phyloP scores from a whole-genome alignment of 2,797 vertebrate species.

The Oreortyx pictus region DNA sequence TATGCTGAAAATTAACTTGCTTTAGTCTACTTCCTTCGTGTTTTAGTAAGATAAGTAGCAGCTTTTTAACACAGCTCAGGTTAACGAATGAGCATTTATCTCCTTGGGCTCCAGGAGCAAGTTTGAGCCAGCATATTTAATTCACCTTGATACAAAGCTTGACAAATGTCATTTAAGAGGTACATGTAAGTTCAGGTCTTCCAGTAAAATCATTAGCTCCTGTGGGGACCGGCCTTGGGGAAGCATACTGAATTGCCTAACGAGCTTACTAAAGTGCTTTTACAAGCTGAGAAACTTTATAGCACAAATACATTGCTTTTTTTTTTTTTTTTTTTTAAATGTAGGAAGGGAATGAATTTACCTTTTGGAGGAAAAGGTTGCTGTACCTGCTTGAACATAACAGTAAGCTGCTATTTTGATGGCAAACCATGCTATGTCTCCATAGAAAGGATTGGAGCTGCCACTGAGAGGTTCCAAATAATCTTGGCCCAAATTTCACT shows the following conservation, averaged over 20 bases:
- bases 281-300: neutral
- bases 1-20: neutral
- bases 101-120: neutral
- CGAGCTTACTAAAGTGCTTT: neutral
- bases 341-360: neutral
- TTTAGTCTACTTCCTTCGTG: neutral
- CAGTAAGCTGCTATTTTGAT: neutral
- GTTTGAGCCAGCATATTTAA: neutral
- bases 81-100: neutral
- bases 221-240: neutral
- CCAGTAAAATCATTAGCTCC: neutral
- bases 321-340: slow-evolving; percentile 26
- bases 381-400: neutral
- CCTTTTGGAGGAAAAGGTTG: neutral
- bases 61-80: neutral
- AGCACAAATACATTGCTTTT: neutral
- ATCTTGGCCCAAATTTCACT: slow-evolving; percentile 16
- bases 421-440: neutral
- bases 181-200: neutral
- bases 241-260: neutral
- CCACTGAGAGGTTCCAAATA: neutral
- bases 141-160: neutral
- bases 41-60: neutral
- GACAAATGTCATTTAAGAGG: neutral
- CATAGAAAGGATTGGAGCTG: neutral